Evolutionary conservation across 2,888 invertebrate species (phyloP), one percentile per base, ranked within the genome.

Genomic region (Eilema sororculum): DNA sequence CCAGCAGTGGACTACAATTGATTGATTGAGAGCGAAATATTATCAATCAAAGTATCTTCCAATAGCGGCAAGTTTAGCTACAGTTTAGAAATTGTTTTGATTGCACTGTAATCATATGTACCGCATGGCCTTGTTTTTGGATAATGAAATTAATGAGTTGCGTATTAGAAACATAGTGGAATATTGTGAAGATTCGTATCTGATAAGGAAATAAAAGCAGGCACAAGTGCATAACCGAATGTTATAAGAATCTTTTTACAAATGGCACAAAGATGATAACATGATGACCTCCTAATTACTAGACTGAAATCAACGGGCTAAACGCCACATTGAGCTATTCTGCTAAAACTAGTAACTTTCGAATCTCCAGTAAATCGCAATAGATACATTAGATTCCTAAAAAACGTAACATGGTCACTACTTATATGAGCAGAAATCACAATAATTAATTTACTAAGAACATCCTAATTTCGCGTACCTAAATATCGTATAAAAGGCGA

Each of bases 161-260:
- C 58, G 24, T 58, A 58, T 58, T 58, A 58, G 24, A 58, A 58
- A 16, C 58, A 52, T n/a, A 52, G 52, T 52, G 52, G 52, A 8
- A 52, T 52, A n/a, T 20, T n/a, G 52, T 46, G 20, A 20, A 46
- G 46, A 46, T 46, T 46, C 6, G 46, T 46, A 46, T 20, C 46
- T 20, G 46, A 46, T 46, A 46, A 46, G 20, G 46, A 46, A 46
- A 46, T 20, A 20, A 46, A 46, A 46, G 46, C 20, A 46, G 16
- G 25, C 58, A 58, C 58, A 58, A 58, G 22, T 58, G 46, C 46
- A 58, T 58, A 24, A 25, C 22, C 58, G 12, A 46, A 46, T 46
- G 20, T 46, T 46, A 46, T 46, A 20, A 46, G 6, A 46, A 46
- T 20, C 46, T 46, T 46, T 46, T 41, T 41, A 41, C 41, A 41